A percentile compares a stretch with the other conserved stretches of the same genome.
Evolutionary conservation across 2,113 vertebrate species (phyloP).

Genomic region (Ceratotherium simum): DNA sequence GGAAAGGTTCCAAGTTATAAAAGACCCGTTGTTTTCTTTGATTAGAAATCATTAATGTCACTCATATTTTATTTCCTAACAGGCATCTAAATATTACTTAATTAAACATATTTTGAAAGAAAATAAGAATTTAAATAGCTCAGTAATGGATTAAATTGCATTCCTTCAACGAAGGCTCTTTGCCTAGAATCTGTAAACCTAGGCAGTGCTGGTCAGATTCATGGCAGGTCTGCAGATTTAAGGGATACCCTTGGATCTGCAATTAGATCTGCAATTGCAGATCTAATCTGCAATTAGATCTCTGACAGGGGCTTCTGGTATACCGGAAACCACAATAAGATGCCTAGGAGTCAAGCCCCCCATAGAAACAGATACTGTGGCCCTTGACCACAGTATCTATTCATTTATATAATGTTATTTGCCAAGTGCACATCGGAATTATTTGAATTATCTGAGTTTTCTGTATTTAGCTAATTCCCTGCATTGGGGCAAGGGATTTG

Average conservation of each 20-base stretch:
- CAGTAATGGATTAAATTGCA: neutral
- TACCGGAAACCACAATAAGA: neutral
- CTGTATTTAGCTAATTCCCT: neutral
- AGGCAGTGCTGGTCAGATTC: neutral
- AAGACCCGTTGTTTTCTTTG: neutral
- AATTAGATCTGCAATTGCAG: neutral
- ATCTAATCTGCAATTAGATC: neutral
- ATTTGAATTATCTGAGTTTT: neutral
- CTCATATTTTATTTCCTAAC: neutral
- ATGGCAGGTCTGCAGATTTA: neutral
- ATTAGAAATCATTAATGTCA: neutral
- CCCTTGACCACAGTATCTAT: neutral
- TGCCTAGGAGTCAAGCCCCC: neutral
- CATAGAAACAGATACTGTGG: neutral
- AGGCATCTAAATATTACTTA: neutral
- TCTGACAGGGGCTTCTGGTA: neutral
- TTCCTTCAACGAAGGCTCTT: neutral
- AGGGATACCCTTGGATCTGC: neutral
- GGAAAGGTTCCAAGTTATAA: neutral
- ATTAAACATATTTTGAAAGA: slow-evolving; percentile 53
- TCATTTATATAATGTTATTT: neutral
- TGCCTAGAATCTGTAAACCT: neutral
- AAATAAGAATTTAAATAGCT: neutral
- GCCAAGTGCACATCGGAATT: neutral
- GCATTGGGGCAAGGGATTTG: neutral